Conservation (phyloP, 2,113 vertebrate species). For the Rhinoptilus africanus region DNA sequence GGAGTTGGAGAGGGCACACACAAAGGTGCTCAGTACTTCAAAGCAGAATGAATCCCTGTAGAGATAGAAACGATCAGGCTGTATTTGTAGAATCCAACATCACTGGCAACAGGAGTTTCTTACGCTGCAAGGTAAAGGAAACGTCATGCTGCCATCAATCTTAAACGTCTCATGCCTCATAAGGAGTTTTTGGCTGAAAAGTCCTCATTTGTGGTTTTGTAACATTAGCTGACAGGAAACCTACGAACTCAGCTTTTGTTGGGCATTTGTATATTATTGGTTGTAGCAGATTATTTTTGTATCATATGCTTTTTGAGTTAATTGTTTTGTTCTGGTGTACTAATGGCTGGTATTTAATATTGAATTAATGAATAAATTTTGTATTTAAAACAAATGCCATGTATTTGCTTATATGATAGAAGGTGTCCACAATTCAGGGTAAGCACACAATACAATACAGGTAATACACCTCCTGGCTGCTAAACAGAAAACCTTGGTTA, state of each 20-base stretch:
- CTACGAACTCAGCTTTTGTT: neutral
- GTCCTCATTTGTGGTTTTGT: neutral
- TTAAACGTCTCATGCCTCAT: neutral
- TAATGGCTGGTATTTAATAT: neutral
- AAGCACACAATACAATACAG: neutral
- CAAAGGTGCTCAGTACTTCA: neutral
- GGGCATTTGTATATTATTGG: neutral
- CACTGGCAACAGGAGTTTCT: neutral
- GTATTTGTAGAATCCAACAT: neutral
- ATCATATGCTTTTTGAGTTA: neutral
- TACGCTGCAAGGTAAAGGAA: neutral
- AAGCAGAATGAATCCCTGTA: neutral
- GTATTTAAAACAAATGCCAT: slow-evolving; percentile 1
- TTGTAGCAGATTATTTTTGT: neutral
- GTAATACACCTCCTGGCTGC: neutral
- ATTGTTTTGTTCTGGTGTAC: neutral
- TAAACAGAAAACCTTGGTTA: neutral
- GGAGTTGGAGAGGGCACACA: neutral
- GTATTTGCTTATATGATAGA: neutral
- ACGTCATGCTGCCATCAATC: neutral
- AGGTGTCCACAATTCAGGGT: neutral
- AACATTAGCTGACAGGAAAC: neutral
- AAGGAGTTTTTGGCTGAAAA: neutral
- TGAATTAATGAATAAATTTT: slow-evolving; percentile 53
- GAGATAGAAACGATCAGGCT: neutral